A percentile compares a stretch with the other conserved stretches of the same genome.
phyloP scores from a whole-genome alignment of 2,113 vertebrate species.

The Pollachius pollachius region DNA sequence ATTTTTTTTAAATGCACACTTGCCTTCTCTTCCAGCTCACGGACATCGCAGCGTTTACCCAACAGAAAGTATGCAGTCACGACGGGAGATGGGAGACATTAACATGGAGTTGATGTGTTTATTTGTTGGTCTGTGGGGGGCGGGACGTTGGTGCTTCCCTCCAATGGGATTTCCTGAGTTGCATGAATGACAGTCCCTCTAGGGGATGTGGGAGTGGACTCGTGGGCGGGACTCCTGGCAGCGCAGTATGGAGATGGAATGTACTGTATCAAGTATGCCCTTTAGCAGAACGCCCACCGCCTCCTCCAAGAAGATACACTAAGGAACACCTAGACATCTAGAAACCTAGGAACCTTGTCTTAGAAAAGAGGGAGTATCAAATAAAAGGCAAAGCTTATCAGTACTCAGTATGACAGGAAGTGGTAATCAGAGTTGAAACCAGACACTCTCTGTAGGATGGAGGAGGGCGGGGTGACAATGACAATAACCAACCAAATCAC shows the following conservation, averaged over 20 bases:
- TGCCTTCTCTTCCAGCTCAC: too few relatives aligned
- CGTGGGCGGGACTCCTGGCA: conserved; percentile 29
- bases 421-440: not conserved
- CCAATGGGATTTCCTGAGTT: conserved; percentile 71
- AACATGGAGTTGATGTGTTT: not conserved
- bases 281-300: conserved; percentile 35
- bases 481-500: conserved; percentile 63
- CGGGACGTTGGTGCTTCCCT: conserved; percentile 37
- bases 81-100: conserved; percentile 11
- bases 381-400: conserved; percentile 51
- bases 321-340: not conserved
- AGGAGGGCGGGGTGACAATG: conserved; percentile 40
- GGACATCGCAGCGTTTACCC: not conserved
- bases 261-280: conserved; percentile 39
- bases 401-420: conserved; percentile 38
- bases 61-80: conserved; percentile 8
- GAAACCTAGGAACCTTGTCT: not conserved
- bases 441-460: not conserved
- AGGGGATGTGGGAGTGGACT: conserved; percentile 18
- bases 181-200: conserved; percentile 67
- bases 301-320: conserved; percentile 1
- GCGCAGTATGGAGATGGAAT: conserved; percentile 37
- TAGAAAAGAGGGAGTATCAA: conserved; percentile 16
- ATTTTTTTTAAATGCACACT: not conserved
- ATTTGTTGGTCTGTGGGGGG: conserved; percentile 14